phyloP scores from a whole-genome alignment of 2,797 vertebrate species.

The Neosalanx taihuensis region DNA sequence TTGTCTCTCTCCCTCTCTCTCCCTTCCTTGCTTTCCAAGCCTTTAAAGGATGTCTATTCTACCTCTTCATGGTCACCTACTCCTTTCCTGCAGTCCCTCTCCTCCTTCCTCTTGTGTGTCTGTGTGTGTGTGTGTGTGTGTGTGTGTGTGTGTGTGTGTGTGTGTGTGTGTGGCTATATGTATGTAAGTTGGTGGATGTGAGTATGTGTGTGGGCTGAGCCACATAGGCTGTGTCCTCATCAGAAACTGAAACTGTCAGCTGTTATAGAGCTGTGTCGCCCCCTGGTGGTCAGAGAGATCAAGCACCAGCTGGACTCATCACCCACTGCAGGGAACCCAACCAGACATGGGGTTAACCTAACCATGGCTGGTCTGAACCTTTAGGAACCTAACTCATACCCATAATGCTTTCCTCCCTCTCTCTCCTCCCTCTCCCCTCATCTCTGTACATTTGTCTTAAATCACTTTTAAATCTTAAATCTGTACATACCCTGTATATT shows the following conservation, averaged over 20 bases:
- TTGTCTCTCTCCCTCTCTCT: not conserved
- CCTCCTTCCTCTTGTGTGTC: not conserved
- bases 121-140: not conserved
- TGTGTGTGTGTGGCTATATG: not conserved
- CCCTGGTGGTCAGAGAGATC: conserved; percentile 42
- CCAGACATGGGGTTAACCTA: not conserved
- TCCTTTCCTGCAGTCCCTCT: not conserved
- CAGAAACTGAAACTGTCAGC: not conserved
- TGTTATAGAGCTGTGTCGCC: conserved; percentile 37
- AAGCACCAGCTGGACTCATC: not conserved
- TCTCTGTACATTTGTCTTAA: not conserved
- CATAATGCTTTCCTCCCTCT: not conserved
- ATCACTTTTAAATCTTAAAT: no score
- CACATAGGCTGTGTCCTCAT: not conserved
- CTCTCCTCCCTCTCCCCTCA: not conserved
- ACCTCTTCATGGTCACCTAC: not conserved
- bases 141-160: not conserved
- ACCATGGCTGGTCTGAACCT: not conserved
- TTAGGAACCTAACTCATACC: not conserved
- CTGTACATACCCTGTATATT: no score
- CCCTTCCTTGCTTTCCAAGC: not conserved
- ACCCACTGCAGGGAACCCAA: not conserved
- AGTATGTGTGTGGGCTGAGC: not conserved
- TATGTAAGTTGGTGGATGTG: not conserved
- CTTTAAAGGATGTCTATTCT: not conserved